Evolutionary conservation across 2,113 vertebrate genomes (phyloP), one percentile per base, ranked within the genome.

Genomic region (Tapirus terrestris): DNA sequence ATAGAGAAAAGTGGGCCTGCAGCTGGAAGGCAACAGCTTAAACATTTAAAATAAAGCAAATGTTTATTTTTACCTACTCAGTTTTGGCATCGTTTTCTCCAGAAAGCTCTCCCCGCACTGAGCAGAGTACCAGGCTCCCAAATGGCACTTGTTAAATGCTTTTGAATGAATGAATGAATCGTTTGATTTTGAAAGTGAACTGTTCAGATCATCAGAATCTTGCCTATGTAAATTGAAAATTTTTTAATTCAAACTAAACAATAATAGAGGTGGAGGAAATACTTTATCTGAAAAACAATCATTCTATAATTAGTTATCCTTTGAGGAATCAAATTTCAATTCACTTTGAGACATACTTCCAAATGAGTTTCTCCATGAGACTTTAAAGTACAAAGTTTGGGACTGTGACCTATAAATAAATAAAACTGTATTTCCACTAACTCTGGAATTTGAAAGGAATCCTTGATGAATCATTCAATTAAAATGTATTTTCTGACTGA

Each of bases 401-500:
- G 83, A 12, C 31, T 56, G 27, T 86, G n/a, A 90, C 58, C 67
- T 89, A 61, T 84, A 75, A 65, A 36, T 45, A 82, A 65, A 79
- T 36, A 85, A 90, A 75, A 58, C 31, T 60, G 23, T 77, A 93
- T 79, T 70, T 56, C 68, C 8, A 79, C 85, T 58, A 67, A 60
- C n/a, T n/a, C 31, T 84, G 86, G 29, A 96, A 96, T 81, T 77
- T 86, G 67, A 97, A 97, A 97, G 33, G n/a, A 89, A 72, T 61
- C 16, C 67, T 90, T 95, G 68, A 93, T 81, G 87, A 96, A 65
- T 48, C n/a, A 82, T 92, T 95, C 7, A 73, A 29, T 65, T 65
- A 76, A 91, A 94, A 82, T 29, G 5, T 20, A 68, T 81, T 91
- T 92, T 76, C 60, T 65, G 17, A n/a, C 58, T 77, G 45, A 79